Percentiles rank a stretch among this genome's conserved stretches.
These are phyloP conservation scores for Propithecus perrieri DNA, from an alignment of 2,797 vertebrate genomes.

Conservation along the genomic window DNA sequence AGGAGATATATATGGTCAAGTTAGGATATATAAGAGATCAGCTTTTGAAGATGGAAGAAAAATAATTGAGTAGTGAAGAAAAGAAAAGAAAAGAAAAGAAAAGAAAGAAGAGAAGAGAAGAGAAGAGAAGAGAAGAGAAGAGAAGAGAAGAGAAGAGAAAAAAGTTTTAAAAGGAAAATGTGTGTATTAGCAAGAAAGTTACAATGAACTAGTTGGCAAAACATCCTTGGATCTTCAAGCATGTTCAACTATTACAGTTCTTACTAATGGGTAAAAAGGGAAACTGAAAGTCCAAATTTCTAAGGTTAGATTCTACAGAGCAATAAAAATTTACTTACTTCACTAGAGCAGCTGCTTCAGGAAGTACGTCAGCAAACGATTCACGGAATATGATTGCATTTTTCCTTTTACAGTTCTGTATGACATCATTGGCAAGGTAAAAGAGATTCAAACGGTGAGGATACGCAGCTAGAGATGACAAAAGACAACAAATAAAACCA, in stretches of 20 bases:
- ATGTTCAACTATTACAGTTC: not conserved
- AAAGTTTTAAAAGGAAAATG: not conserved
- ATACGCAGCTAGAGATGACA: slow-evolving; percentile 89
- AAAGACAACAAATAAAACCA: slow-evolving; percentile 24
- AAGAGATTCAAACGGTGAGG: slow-evolving; percentile 97
- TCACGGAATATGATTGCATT: slow-evolving; percentile 95
- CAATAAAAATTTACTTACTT: slow-evolving; percentile 88
- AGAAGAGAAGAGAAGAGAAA: not conserved
- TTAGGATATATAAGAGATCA: not conserved
- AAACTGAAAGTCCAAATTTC: slow-evolving; percentile 4
- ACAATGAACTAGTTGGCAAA: slow-evolving; percentile 25
- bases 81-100: too few relatives aligned
- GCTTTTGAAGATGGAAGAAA: not conserved
- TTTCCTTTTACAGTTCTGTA: slow-evolving; percentile 99
- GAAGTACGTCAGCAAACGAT: slow-evolving; percentile 95
- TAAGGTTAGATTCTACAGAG: not conserved
- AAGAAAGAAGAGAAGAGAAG: fast-evolving
- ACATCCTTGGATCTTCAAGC: not conserved
- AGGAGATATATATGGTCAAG: not conserved
- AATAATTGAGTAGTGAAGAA: too few relatives aligned
- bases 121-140: too few relatives aligned
- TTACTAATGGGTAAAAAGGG: not conserved
- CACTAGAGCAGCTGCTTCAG: slow-evolving; percentile 93
- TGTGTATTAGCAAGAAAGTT: not conserved
- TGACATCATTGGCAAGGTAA: slow-evolving; percentile 98